Percentiles rank a stretch among this genome's conserved stretches.
Evolutionary conservation across 2,113 vertebrate genomes (phyloP).

Genomic region (Sinocyclocheilus anophthalmus): DNA sequence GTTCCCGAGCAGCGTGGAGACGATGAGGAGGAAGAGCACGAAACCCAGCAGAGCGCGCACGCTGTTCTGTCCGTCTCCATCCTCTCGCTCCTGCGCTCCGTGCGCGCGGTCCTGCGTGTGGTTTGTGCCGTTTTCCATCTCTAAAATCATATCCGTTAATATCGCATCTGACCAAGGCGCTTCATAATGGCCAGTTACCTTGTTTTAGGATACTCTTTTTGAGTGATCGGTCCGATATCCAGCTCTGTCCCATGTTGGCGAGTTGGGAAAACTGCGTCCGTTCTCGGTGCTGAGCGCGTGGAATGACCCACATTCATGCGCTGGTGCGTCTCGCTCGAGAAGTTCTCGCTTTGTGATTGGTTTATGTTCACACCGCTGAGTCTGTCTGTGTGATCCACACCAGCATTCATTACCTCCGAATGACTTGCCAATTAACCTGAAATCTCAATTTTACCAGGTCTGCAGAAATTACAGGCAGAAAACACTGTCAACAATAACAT

Average conservation of each 20-base stretch:
- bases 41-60: conserved; percentile 74
- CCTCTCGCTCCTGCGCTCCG: conserved; percentile 50
- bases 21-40: conserved; percentile 77
- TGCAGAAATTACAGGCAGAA: background rate
- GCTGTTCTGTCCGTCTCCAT: conserved; percentile 33
- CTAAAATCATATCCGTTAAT: conserved; percentile 2
- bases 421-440: conserved; percentile 30
- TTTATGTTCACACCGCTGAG: conserved; percentile 28
- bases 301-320: conserved; percentile 11
- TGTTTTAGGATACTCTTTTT: background rate
- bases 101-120: conserved; percentile 58
- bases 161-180: background rate
- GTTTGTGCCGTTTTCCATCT: conserved; percentile 68
- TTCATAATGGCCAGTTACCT: background rate
- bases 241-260: conserved; percentile 6
- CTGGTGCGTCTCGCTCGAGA: background rate
- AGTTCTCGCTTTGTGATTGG: conserved; percentile 40
- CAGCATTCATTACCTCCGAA: background rate
- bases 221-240: conserved; percentile 8
- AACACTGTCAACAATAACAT: background rate
- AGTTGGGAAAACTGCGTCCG: conserved; percentile 25
- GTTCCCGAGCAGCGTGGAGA: conserved; percentile 80
- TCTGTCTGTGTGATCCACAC: conserved; percentile 10
- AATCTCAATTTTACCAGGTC: background rate
- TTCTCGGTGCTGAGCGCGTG: background rate